These are phyloP conservation scores for Melitaea cinxia DNA, from an alignment of 1,140 invertebrate genomes.

Conservation along the genomic window DNA sequence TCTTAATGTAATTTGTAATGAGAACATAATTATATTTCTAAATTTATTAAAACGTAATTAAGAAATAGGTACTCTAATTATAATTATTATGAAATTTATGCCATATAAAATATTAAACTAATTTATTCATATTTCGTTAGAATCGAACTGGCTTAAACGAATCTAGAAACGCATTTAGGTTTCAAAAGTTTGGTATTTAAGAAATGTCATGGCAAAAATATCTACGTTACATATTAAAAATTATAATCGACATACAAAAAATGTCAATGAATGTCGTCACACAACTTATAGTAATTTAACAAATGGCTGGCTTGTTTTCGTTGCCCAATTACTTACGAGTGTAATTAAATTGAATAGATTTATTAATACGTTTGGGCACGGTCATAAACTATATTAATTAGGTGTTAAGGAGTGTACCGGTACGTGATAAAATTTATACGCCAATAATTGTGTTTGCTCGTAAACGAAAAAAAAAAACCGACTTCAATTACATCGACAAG, in stretches of 20 bases:
- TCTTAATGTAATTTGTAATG: background rate
- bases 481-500: background rate
- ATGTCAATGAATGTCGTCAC: background rate
- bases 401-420: background rate
- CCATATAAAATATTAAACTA: too few species aligned
- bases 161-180: background rate
- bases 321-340: background rate
- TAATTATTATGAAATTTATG: too few species aligned
- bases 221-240: background rate
- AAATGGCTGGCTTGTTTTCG: background rate
- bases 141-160: background rate
- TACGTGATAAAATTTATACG: background rate
- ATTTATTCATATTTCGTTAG: too few species aligned
- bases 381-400: slow-evolving; percentile 18
- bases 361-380: background rate
- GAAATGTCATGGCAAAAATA: background rate
- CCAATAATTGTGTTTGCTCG: too few species aligned
- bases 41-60: too few species aligned
- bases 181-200: background rate
- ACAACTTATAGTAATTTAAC: background rate
- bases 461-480: background rate
- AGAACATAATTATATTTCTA: too few species aligned
- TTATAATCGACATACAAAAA: background rate
- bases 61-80: too few species aligned
- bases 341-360: slow-evolving; percentile 18